A percentile compares a stretch with the other conserved stretches of the same genome.
Conservation (phyloP, 2,888 invertebrate genomes). For the Chrysotoxum bicinctum region DNA sequence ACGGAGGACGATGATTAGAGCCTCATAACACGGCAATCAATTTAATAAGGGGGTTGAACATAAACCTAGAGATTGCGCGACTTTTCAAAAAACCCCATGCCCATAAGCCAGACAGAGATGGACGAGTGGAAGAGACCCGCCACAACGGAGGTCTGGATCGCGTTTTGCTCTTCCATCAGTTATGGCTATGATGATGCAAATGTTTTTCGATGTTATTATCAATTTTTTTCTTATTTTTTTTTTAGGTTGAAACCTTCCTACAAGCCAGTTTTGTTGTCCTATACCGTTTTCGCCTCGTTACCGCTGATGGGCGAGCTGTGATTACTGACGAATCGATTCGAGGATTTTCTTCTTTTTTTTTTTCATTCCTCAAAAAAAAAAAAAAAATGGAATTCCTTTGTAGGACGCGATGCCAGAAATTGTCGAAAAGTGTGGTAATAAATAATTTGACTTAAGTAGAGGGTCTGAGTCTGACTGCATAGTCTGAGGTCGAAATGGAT, state of each 20-base stretch:
- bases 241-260: constrained; percentile 16
- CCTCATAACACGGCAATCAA: constrained; percentile 77
- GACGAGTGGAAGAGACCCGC: background rate
- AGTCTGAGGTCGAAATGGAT: constrained; percentile 21
- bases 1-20: constrained; percentile 74
- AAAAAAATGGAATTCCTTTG: constrained; percentile 62
- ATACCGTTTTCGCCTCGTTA: constrained; percentile 73
- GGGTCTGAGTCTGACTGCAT: constrained; percentile 24
- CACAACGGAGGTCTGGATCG: constrained; percentile 56
- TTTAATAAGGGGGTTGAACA: constrained; percentile 75
- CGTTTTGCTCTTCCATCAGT: constrained; percentile 41
- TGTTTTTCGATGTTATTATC: constrained; percentile 55
- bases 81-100: background rate
- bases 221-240: constrained; percentile 2
- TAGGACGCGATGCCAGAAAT: constrained; percentile 51
- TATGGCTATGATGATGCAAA: constrained; percentile 66
- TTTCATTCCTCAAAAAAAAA: constrained; percentile 2
- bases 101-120: constrained; percentile 15
- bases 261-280: constrained; percentile 61
- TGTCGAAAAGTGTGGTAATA: constrained; percentile 70
- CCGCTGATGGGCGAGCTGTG: constrained; percentile 68
- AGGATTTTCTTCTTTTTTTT: constrained; percentile 9
- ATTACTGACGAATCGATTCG: constrained; percentile 68
- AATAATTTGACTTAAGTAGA: constrained; percentile 66
- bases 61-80: constrained; percentile 50